Evolutionary conservation across 1,140 invertebrate genomes (phyloP).

Genomic region (Leptinotarsa lineolata): DNA sequence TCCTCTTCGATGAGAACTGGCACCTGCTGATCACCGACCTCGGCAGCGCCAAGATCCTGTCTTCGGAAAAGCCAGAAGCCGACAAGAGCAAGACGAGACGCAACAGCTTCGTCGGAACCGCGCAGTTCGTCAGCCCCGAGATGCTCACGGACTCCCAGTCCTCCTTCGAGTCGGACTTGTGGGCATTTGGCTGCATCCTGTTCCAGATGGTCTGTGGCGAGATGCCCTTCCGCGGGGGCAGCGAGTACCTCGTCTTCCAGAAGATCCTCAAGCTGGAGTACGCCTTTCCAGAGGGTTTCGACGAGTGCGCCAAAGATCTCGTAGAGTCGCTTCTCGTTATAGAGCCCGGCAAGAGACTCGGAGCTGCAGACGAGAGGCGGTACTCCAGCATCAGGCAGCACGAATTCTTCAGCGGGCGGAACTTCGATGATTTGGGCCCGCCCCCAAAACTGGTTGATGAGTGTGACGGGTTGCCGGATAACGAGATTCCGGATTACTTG

Average conservation of each 20-base stretch:
- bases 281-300: slow-evolving; percentile 90
- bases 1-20: slow-evolving; percentile 89
- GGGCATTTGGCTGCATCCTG: slow-evolving; percentile 96
- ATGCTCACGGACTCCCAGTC: slow-evolving; percentile 79
- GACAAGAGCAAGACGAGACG: slow-evolving; percentile 23
- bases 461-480: slow-evolving; percentile 8
- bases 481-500: slow-evolving; percentile 72
- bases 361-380: slow-evolving; percentile 74
- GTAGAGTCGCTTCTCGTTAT: slow-evolving; percentile 85
- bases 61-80: slow-evolving; percentile 15
- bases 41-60: slow-evolving; percentile 88
- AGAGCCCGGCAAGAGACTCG: slow-evolving; percentile 79
- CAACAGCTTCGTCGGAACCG: slow-evolving; percentile 90
- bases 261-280: slow-evolving; percentile 93
- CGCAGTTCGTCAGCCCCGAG: slow-evolving; percentile 98
- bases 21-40: slow-evolving; percentile 98
- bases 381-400: slow-evolving; percentile 86
- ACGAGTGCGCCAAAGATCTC: slow-evolving; percentile 80
- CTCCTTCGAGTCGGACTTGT: slow-evolving; percentile 88
- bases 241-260: slow-evolving; percentile 96
- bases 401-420: slow-evolving; percentile 81
- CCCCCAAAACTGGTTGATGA: slow-evolving; percentile 67
- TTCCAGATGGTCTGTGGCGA: slow-evolving; percentile 95
- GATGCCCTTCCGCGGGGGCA: slow-evolving; percentile 89
- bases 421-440: slow-evolving; percentile 82